Conservation (phyloP, 2,888 invertebrate genomes). For the Orthonevra nobilis region DNA sequence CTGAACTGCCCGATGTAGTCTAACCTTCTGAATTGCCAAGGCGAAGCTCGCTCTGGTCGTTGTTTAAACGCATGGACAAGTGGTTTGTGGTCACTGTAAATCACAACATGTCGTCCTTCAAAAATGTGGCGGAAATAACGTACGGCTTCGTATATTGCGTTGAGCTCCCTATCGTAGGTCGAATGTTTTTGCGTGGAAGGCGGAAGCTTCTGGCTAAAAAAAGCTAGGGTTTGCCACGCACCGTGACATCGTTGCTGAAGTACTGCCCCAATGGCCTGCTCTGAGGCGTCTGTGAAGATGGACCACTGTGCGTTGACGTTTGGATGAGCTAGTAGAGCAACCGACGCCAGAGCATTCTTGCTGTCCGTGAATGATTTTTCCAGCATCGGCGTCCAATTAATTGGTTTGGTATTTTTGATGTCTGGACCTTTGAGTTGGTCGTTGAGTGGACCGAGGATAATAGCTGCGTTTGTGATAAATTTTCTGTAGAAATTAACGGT, state of each 20-base stretch:
- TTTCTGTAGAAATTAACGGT: too few relatives aligned
- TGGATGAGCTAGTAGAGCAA: not conserved
- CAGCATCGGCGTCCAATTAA: not conserved
- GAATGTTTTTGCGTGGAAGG: not conserved
- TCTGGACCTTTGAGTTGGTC: not conserved
- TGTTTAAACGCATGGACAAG: not conserved
- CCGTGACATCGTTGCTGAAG: not conserved
- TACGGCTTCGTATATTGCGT: constrained; percentile 12
- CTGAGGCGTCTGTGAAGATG: constrained; percentile 14
- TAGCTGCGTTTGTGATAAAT: too few relatives aligned
- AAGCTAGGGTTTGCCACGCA: constrained; percentile 18
- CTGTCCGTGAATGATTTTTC: not conserved
- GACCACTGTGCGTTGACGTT: constrained; percentile 1
- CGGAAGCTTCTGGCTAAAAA: constrained; percentile 11
- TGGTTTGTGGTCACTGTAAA: not conserved
- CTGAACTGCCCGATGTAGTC: not conserved
- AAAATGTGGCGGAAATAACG: constrained; percentile 5
- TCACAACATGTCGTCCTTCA: not conserved
- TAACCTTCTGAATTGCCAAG: not conserved
- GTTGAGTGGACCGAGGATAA: too few relatives aligned
- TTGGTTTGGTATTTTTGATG: not conserved
- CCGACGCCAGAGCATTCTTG: not conserved
- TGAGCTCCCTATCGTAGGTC: constrained; percentile 17
- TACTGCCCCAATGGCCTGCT: constrained; percentile 9
- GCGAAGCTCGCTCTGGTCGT: not conserved